These are phyloP conservation scores for Enteromius viviparus DNA, from an alignment of 2,797 vertebrate genomes.

Conservation along the genomic window DNA sequence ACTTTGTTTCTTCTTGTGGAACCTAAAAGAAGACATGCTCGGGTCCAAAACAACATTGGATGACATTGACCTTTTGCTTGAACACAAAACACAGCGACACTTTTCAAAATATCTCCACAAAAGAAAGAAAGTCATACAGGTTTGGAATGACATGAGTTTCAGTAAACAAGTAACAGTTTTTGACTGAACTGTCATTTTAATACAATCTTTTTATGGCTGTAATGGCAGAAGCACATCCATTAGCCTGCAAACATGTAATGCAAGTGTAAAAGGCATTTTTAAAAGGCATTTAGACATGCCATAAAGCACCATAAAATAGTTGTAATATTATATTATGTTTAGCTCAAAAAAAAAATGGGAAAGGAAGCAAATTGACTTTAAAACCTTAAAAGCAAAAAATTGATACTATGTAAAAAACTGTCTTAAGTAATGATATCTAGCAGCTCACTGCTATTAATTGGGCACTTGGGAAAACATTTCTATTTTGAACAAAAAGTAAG, in stretches of 20 bases:
- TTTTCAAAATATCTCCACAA: neutral
- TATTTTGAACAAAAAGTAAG: conserved; percentile 21
- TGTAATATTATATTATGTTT: neutral
- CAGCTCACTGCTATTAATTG: conserved; percentile 42
- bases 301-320: neutral
- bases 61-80: neutral
- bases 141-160: neutral
- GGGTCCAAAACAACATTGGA: neutral
- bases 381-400: conserved; percentile 45
- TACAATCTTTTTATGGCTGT: neutral
- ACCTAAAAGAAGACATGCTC: neutral
- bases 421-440: neutral
- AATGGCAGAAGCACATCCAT: neutral
- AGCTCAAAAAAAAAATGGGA: neutral
- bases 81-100: neutral
- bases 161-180: neutral
- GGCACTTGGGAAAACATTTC: conserved; percentile 21
- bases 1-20: neutral
- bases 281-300: neutral
- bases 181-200: neutral
- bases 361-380: conserved; percentile 52
- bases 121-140: conserved; percentile 1
- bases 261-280: neutral
- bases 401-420: conserved; percentile 52
- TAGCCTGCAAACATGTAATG: neutral